These are phyloP conservation scores for Caenorhabditis panamensis DNA, from an alignment of 2,888 invertebrate species.

Conservation along the genomic window DNA sequence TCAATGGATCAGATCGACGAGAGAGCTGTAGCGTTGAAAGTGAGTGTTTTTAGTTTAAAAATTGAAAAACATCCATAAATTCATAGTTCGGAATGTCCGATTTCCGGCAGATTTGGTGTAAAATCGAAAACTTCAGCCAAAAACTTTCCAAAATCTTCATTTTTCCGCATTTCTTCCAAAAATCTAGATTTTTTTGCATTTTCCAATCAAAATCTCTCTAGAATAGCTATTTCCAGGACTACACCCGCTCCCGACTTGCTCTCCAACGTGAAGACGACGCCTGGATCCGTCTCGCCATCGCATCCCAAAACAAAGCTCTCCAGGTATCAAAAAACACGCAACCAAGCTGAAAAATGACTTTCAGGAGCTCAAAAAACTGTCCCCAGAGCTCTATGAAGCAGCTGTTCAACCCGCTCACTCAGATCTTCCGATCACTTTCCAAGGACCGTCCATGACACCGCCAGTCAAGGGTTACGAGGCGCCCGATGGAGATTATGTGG, in stretches of 20 bases:
- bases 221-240: slow-evolving; percentile 64
- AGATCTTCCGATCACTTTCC: slow-evolving; percentile 86
- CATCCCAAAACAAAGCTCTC: slow-evolving; percentile 89
- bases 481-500: slow-evolving; percentile 93
- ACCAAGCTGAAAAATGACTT: too few relatives aligned
- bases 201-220: background rate
- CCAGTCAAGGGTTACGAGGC: slow-evolving; percentile 88
- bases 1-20: slow-evolving; percentile 84
- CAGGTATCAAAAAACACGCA: too few relatives aligned
- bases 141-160: too few relatives aligned
- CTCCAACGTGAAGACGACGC: slow-evolving; percentile 84
- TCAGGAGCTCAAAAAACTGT: slow-evolving; percentile 88
- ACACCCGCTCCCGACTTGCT: slow-evolving; percentile 61
- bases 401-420: slow-evolving; percentile 85
- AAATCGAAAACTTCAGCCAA: too few relatives aligned
- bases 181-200: too few relatives aligned
- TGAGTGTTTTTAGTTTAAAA: slow-evolving; percentile 11
- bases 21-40: slow-evolving; percentile 70
- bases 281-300: slow-evolving; percentile 86
- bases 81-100: too few relatives aligned
- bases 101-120: too few relatives aligned
- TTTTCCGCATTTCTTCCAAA: too few relatives aligned
- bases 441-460: slow-evolving; percentile 90
- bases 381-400: slow-evolving; percentile 90
- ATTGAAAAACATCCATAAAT: too few relatives aligned